Evolutionary conservation across 2,888 invertebrate genomes (phyloP).

Genomic region (Phytoseiulus persimilis): DNA sequence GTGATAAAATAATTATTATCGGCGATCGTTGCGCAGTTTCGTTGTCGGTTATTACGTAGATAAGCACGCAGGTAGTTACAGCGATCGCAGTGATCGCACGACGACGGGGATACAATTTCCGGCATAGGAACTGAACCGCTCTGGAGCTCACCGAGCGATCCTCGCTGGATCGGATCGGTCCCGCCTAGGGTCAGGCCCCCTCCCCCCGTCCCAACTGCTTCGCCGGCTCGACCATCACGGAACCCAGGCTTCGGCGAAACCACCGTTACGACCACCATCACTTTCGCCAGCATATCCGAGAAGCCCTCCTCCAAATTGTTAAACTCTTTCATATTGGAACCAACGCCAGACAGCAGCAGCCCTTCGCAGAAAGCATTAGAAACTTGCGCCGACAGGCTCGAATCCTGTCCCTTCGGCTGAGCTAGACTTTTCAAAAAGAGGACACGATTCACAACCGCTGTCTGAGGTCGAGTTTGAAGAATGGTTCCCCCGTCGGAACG

Average conservation of each 20-base stretch:
- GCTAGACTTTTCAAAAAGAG: neutral
- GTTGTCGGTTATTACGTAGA: neutral
- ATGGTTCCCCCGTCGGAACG: neutral
- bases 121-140: neutral
- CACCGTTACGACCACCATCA: neutral
- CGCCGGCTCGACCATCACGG: neutral
- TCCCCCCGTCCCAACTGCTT: too few species aligned
- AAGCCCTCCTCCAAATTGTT: neutral
- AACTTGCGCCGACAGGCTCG: neutral
- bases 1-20: neutral
- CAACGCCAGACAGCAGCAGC: neutral
- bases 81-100: neutral
- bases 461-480: neutral
- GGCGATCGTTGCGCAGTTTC: neutral
- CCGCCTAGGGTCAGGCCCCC: too few species aligned
- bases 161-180: neutral
- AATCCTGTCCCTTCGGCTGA: neutral
- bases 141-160: neutral
- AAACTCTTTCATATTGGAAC: neutral
- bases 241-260: too few species aligned
- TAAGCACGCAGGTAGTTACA: neutral
- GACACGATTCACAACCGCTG: neutral
- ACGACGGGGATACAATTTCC: neutral
- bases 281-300: neutral
- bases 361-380: neutral